Evolutionary conservation across 2,797 vertebrate genomes (phyloP), one percentile per base, ranked within the genome.

Genomic region (Danio tinwini): DNA sequence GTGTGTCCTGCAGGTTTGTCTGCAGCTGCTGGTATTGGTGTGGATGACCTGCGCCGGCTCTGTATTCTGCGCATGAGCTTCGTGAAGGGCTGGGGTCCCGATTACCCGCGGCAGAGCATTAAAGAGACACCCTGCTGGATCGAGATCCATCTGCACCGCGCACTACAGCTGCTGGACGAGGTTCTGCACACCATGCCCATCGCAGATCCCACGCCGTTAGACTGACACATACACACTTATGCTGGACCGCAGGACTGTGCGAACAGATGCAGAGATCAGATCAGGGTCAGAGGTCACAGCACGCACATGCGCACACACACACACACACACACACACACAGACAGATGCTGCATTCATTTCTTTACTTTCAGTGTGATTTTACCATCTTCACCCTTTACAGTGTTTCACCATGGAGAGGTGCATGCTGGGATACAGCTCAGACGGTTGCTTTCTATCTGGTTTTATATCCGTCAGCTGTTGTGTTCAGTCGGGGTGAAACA

Each of bases 111-210:
- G 9, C 97, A 98, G 87, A 99, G 97, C 94, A 99, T 98, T 88
- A 99, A 98, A 83, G 96, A 98, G 88, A 98, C 97, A 0, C 97
- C 97, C 0, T 99, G 97, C 91, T 99, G 97, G 97, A 98, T 99
- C 5, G 97, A 99, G 88, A 98, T 99, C 75, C 97, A 98, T 89
- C 84, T 99, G 59, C 97, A 98, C 86, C 94, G 97, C 1, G 97
- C 97, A 5, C 95, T 99, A 14, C 97, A 99, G 90, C 95, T 98
- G 8, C 92, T 99, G 63, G 97, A 99, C 0, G 97, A 99, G 89
- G 97, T 99, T n/a, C 96, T 99, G 72, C 97, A 99, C 89, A 99
- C 97, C 90, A 98, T 99, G 97, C 97, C 97, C 71, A 97, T 99
- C 29, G 96, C 97, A 0, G 97, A 99, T 88, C 97, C 97, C 0